A percentile compares a stretch with the other conserved stretches of the same genome.
These are phyloP conservation scores for Halictus quadricinctus DNA, from an alignment of 2,888 invertebrate genomes.

Conservation along the genomic window DNA sequence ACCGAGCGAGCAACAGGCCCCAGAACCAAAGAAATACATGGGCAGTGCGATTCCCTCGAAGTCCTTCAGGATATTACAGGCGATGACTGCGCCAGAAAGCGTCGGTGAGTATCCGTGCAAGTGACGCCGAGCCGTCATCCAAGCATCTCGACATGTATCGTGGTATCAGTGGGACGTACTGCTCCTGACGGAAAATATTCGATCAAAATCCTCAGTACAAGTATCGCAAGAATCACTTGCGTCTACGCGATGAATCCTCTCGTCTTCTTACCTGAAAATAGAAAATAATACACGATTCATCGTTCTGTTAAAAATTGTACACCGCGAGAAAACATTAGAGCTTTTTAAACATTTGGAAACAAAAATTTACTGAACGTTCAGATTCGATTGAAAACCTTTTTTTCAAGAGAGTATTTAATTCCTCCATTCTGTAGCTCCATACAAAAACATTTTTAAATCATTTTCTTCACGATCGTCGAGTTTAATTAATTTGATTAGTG, in stretches of 20 bases:
- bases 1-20: constrained; percentile 86
- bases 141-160: constrained; percentile 16
- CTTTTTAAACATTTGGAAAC: too few species aligned
- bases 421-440: not conserved
- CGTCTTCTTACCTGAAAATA: too few species aligned
- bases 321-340: not conserved
- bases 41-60: constrained; percentile 92
- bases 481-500: not conserved
- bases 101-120: constrained; percentile 84
- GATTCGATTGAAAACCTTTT: not conserved
- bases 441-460: not conserved
- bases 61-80: constrained; percentile 91
- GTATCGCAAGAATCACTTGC: not conserved
- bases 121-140: not conserved
- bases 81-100: constrained; percentile 89
- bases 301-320: not conserved
- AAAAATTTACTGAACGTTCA: not conserved
- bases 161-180: constrained; percentile 1
- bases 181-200: not conserved
- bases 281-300: too few species aligned
- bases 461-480: not conserved
- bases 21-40: constrained; percentile 88
- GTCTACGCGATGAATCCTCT: too few species aligned
- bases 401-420: not conserved
- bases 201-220: not conserved